A percentile compares a stretch with the other conserved stretches of the same genome.
phyloP scores from a whole-genome alignment of 2,888 invertebrate genomes.

The Danaus chrysippus region DNA sequence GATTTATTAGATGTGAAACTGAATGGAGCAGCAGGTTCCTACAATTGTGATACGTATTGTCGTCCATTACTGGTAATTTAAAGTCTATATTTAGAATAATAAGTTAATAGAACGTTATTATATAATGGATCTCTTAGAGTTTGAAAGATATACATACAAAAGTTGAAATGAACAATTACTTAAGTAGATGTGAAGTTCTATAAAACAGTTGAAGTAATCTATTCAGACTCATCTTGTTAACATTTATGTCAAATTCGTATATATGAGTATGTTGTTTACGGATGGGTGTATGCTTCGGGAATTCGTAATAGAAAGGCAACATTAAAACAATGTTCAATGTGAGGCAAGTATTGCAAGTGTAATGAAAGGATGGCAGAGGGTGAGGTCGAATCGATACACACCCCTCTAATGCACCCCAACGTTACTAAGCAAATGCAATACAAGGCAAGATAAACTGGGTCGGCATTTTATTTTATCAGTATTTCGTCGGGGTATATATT shows the following conservation, averaged over 20 bases:
- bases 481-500: neutral
- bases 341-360: slow-evolving; percentile 52
- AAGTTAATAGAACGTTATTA: neutral
- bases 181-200: too few species aligned
- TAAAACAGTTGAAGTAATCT: too few species aligned
- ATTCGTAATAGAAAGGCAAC: slow-evolving; percentile 26
- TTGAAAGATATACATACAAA: too few species aligned
- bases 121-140: too few species aligned
- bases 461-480: slow-evolving; percentile 20
- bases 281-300: slow-evolving; percentile 15
- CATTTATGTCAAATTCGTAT: neutral
- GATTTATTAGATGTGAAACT: slow-evolving; percentile 46
- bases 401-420: slow-evolving; percentile 71
- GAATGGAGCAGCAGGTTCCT: slow-evolving; percentile 34
- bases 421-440: slow-evolving; percentile 36
- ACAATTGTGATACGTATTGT: slow-evolving; percentile 40
- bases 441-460: slow-evolving; percentile 35
- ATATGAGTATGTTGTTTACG: slow-evolving; percentile 10
- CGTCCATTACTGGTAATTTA: slow-evolving; percentile 26
- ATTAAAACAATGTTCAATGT: slow-evolving; percentile 52
- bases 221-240: too few species aligned
- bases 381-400: slow-evolving; percentile 66
- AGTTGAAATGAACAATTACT: too few species aligned
- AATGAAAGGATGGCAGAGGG: slow-evolving; percentile 57
- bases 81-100: slow-evolving; percentile 25